phyloP scores from a whole-genome alignment of 1,140 invertebrate genomes.

The Musca domestica region DNA sequence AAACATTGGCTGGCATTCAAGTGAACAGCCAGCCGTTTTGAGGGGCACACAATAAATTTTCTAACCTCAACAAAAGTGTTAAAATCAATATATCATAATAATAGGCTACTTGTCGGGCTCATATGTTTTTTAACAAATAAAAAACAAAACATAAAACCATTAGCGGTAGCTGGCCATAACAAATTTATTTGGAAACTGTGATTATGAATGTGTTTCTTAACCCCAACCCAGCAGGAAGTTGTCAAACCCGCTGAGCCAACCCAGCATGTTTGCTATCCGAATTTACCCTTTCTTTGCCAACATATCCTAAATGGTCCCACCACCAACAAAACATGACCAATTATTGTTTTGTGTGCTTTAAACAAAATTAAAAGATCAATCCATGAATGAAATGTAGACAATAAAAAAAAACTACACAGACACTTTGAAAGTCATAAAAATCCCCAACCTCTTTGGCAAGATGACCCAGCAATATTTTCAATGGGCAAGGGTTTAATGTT shows the following conservation, averaged over 20 bases:
- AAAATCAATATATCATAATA: no score
- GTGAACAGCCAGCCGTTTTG: no score
- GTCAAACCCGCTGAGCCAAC: neutral
- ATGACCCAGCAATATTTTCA: neutral
- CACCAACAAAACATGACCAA: neutral
- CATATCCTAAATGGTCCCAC: neutral
- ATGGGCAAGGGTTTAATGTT: neutral
- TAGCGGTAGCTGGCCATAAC: no score
- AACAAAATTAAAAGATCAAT: constrained; percentile 18
- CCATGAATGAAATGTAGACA: neutral
- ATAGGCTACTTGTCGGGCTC: no score
- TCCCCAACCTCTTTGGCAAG: neutral
- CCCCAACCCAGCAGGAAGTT: constrained; percentile 8
- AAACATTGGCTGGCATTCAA: no score
- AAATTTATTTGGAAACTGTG: no score
- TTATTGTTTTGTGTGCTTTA: neutral
- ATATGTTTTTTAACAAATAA: no score
- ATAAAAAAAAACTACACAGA: neutral
- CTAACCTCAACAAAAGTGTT: no score
- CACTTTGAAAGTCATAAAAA: neutral
- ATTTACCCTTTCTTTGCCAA: no score
- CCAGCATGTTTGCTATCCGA: neutral
- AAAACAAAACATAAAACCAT: no score
- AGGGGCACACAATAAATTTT: no score
- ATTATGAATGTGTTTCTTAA: neutral